phyloP scores from a whole-genome alignment of 2,113 vertebrate species.

The Copsychus sechellarum region DNA sequence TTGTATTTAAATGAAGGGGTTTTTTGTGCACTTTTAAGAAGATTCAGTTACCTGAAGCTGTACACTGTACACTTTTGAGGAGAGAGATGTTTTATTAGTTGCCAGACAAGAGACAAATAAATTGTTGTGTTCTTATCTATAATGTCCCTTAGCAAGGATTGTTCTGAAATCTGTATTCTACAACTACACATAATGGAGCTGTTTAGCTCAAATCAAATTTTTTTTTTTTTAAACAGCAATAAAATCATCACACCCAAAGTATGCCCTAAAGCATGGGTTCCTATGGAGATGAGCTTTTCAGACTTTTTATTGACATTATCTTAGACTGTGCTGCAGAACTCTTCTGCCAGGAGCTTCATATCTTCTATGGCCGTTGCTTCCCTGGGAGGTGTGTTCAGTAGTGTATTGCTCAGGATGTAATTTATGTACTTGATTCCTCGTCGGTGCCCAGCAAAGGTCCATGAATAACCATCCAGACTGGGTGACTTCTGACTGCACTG shows the following conservation, averaged over 20 bases:
- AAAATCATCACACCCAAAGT: not conserved
- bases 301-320: not conserved
- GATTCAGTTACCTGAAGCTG: not conserved
- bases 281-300: not conserved
- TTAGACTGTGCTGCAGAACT: not conserved
- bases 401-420: not conserved
- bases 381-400: not conserved
- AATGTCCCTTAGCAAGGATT: not conserved
- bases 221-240: not conserved
- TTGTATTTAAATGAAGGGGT: not conserved
- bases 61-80: rapidly evolving
- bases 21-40: not conserved
- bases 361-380: not conserved
- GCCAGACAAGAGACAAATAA: not conserved
- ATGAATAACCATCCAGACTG: rapidly evolving
- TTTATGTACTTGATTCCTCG: not conserved
- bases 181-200: not conserved
- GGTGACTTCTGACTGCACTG: not conserved
- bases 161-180: not conserved
- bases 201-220: not conserved
- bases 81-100: not conserved
- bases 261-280: not conserved
- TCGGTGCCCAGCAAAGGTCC: not conserved
- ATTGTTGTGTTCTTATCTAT: not conserved
- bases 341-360: not conserved